A percentile compares a stretch with the other conserved stretches of the same genome.
phyloP scores from a whole-genome alignment of 35 echinoderm and acorn worm species.

The Heliocidaris tuberculata region DNA sequence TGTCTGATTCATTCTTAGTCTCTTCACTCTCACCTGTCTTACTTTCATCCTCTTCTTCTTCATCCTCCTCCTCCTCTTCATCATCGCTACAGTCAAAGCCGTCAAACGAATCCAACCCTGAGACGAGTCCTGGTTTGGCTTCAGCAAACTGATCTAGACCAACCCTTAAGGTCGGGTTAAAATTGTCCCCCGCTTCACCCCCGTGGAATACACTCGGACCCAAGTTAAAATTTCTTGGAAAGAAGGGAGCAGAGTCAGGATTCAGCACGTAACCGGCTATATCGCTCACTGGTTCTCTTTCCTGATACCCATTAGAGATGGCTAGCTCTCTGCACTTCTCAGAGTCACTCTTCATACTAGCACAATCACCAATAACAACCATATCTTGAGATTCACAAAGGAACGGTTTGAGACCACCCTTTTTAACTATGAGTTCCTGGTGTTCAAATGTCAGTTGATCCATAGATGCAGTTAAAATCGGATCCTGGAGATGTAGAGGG shows the following conservation, averaged over 20 bases:
- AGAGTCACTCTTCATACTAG: constrained; percentile 58
- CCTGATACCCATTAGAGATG: neutral
- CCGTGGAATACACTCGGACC: neutral
- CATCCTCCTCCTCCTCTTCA: neutral
- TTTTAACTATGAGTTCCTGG: constrained; percentile 50
- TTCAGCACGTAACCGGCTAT: neutral
- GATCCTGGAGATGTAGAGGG: constrained; percentile 59
- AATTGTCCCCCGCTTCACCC: neutral
- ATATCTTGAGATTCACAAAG: constrained; percentile 62
- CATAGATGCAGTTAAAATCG: constrained; percentile 52
- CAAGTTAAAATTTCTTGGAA: neutral
- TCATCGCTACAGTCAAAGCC: neutral
- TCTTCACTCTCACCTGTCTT: neutral
- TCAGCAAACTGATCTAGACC: neutral
- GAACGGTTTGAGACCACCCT: constrained; percentile 68
- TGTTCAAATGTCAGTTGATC: constrained; percentile 59
- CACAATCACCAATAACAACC: constrained; percentile 66
- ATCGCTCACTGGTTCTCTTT: neutral
- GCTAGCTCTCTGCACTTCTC: constrained; percentile 65
- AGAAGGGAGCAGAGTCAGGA: neutral
- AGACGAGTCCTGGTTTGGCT: neutral
- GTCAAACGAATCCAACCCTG: constrained; percentile 5
- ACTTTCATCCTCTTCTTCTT: neutral
- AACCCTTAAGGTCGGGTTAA: no score
- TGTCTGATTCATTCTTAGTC: neutral